phyloP scores from a whole-genome alignment of 1,140 invertebrate species.

The Sinella curviseta region DNA sequence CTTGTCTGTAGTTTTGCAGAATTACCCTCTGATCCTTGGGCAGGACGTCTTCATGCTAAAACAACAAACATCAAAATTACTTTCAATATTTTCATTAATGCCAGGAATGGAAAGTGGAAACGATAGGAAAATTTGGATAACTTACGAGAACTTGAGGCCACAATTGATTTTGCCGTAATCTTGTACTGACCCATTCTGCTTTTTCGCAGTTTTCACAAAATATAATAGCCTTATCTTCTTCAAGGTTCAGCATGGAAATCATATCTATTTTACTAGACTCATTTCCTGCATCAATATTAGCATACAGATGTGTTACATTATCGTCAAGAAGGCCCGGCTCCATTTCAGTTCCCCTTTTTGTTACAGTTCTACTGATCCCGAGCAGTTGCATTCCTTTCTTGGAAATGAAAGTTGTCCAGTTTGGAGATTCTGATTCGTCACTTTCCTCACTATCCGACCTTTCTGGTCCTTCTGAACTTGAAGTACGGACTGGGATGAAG shows the following conservation, averaged over 20 bases:
- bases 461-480: no score
- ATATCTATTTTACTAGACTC: conserved; percentile 11
- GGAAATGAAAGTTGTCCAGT: not conserved
- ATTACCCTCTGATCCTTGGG: conserved; percentile 9
- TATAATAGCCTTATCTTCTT: conserved; percentile 34
- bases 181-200: conserved; percentile 32
- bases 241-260: conserved; percentile 11
- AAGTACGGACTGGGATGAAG: no score
- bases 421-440: not conserved
- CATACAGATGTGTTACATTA: conserved; percentile 34
- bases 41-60: conserved; percentile 25
- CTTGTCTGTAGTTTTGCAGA: conserved; percentile 27
- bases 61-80: not conserved
- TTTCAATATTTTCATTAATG: not conserved
- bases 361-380: not conserved
- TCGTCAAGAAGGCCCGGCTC: not conserved
- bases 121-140: not conserved
- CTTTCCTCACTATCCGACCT: not conserved
- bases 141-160: conserved; percentile 38
- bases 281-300: conserved; percentile 22
- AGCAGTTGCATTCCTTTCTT: not conserved
- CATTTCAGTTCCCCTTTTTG: not conserved
- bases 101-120: no score
- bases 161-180: conserved; percentile 31
- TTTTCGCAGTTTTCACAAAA: conserved; percentile 31